Evolutionary conservation across 2,113 vertebrate genomes (phyloP), one percentile per base, ranked within the genome.

Genomic region (Baryphthengus martii): DNA sequence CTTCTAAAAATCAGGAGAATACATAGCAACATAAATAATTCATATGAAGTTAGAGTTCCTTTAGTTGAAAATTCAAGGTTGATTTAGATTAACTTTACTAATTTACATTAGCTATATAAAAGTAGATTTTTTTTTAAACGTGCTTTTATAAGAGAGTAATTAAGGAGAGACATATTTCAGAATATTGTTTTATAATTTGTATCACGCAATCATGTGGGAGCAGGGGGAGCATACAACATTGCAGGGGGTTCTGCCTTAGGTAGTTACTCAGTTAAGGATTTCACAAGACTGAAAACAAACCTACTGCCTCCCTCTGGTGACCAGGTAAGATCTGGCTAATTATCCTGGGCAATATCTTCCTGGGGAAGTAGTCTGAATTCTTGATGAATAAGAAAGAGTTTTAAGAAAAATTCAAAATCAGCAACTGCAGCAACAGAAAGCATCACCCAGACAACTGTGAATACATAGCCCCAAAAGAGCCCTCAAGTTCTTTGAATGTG

Each of bases 151-250:
- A 77, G 4, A 13, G 5, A 72, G 4, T 8, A 73, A 18, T 26
- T 49, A 68, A 42, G 31, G 61, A 29, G 31, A 52, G 17, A 87
- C 7, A 39, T 3, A 24, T 72, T 67, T 49, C 31, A 33, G 31
- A 49, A 61, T 42, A 28, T 37, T 7, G 8, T 21, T 68, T 88
- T 62, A 55, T 49, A 67, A 42, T 55, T 73, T 89, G 18, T 40
- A n/a, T 29, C 28, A 55, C 13, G 11, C 13, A 65, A 49, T 31
- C 17, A 55, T 5, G 7, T 1, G 0, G 10, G 11, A 4, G 26
- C 39, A 85, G 13, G 6, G 29, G 16, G 4, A 61, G 11, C 9
- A 16, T 17, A 13, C 39, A 71, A 19, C 26, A 20, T 42, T 42
- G 19, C 13, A 21, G 11, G 1, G 3, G 3, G 2, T 31, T 19